Evolutionary conservation across 2,797 vertebrate genomes (phyloP), one percentile per base, ranked within the genome.

Genomic region (Gymnothorax reevesii): DNA sequence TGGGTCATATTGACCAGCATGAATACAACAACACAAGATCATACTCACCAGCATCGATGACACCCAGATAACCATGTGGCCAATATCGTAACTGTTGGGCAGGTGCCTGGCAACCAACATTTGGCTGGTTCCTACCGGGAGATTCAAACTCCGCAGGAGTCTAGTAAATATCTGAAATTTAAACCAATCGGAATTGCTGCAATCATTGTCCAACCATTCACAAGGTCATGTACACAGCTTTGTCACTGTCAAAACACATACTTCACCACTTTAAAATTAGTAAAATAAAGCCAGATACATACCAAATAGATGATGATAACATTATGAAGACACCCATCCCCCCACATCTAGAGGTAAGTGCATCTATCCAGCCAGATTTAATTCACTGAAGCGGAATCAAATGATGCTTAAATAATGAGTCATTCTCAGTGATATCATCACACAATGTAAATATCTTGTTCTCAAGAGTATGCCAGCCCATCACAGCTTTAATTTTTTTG

Each of bases 61-160:
- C 88, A 99, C 96, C 98, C 98, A 99, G 90, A 98, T 94, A 71
- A 98, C 98, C 15, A 98, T 97, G 89, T 99, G 97, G 90, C 97
- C 95, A 88, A 99, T 97, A 88, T 99, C 98, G 3, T 99, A 99
- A 87, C 97, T 97, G 88, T 98, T 99, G 15, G 97, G 97, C 90
- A 98, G 86, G 89, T 98, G 98, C 89, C 98, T 96, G 64, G 98
- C 95, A 82, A 99, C 97, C 83, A 99, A 95, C 89, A 98, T 97
- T 91, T 99, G 98, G 94, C 96, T 97, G 90, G 97, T 99, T 88
- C 98, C 98, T 84, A 99, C 98, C 0, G 98, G 98, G 88, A 99
- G 97, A 93, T 99, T 99, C 88, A 99, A 95, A 91, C 98, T 99
- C 91, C 98, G 96, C 90, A 99, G 92, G 92, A 99, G 96, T 93